Percentiles rank a stretch among this genome's conserved stretches.
Evolutionary conservation across 2,888 invertebrate genomes (phyloP).

Genomic region (Dysmachus trigonus): DNA sequence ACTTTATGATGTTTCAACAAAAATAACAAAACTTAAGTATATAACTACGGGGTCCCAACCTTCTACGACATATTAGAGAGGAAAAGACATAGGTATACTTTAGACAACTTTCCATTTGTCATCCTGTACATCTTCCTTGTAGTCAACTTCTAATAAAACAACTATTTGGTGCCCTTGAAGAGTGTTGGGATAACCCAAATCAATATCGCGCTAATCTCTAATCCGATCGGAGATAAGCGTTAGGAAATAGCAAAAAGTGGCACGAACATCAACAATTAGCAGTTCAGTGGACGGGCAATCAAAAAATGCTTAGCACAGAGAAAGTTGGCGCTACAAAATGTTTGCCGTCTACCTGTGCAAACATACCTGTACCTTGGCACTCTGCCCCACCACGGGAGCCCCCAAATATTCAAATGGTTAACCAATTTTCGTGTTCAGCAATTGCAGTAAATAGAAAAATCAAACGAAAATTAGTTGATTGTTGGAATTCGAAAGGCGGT

Average conservation of each 20-base stretch:
- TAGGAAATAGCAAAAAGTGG: not conserved
- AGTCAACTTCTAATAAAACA: not conserved
- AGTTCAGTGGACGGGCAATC: not conserved
- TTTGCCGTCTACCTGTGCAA: not conserved
- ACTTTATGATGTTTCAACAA: too few species aligned
- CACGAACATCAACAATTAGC: not conserved
- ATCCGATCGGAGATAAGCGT: not conserved
- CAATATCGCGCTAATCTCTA: not conserved
- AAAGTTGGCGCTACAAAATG: not conserved
- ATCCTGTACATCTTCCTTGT: not conserved
- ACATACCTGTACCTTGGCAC: not conserved
- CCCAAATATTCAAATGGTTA: not conserved
- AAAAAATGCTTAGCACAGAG: not conserved
- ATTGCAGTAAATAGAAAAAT: conserved; percentile 2
- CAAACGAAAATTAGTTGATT: conserved; percentile 27
- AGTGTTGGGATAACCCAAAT: not conserved
- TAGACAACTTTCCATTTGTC: too few species aligned
- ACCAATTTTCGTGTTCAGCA: not conserved
- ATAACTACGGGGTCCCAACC: too few species aligned
- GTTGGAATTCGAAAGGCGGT: not conserved
- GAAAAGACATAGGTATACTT: too few species aligned
- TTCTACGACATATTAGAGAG: too few species aligned
- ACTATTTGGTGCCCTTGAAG: not conserved
- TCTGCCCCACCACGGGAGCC: not conserved
- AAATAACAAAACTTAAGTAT: too few species aligned